These are phyloP conservation scores for Blastomussa wellsi DNA, from an alignment of 92 coral and sea anemone genomes.

Conservation along the genomic window DNA sequence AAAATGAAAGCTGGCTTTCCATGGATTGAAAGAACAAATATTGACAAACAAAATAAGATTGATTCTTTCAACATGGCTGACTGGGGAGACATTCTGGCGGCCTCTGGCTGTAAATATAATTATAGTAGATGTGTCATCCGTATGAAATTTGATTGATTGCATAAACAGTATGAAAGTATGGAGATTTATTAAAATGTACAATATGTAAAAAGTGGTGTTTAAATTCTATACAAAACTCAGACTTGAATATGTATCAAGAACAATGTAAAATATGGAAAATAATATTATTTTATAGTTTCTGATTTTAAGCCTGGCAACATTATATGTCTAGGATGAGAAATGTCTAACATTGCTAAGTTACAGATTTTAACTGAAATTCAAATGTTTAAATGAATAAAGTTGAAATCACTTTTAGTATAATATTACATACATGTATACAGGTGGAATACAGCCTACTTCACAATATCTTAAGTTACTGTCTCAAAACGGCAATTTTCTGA, in stretches of 20 bases:
- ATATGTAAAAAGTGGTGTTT: background rate
- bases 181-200: background rate
- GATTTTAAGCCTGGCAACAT: background rate
- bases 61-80: background rate
- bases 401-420: background rate
- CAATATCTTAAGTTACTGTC: background rate
- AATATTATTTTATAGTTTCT: background rate
- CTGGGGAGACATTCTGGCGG: background rate
- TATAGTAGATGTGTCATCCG: background rate
- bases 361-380: slow-evolving; percentile 13
- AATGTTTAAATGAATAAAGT: slow-evolving; percentile 28
- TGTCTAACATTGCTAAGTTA: no score
- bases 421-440: background rate
- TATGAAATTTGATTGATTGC: background rate
- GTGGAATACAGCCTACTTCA: no score
- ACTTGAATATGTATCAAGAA: background rate
- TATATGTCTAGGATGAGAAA: no score
- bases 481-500: background rate
- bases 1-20: background rate
- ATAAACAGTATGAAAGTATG: background rate
- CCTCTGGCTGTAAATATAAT: background rate
- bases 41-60: background rate
- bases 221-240: background rate
- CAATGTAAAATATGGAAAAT: background rate
- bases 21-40: background rate